phyloP scores from a whole-genome alignment of 2,888 invertebrate species.

The Cylloceria caligata region DNA sequence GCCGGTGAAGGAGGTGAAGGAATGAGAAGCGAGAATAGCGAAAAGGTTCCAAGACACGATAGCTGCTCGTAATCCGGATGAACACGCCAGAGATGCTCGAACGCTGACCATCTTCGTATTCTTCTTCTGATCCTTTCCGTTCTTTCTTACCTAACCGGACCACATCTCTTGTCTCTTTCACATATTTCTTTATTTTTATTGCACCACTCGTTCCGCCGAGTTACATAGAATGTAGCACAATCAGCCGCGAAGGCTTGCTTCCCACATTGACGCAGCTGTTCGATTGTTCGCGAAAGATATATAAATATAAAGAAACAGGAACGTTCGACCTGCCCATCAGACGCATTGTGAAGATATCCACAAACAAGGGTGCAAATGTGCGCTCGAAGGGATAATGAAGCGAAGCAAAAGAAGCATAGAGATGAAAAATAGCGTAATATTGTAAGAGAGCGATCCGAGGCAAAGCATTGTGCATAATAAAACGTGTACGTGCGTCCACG shows the following conservation, averaged over 20 bases:
- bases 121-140: slow-evolving; percentile 16
- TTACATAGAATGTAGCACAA: slow-evolving; percentile 33
- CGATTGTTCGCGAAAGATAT: neutral
- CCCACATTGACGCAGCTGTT: neutral
- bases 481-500: slow-evolving; percentile 72
- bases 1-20: slow-evolving; percentile 12
- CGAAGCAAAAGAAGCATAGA: slow-evolving; percentile 23
- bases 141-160: slow-evolving; percentile 1
- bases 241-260: slow-evolving; percentile 16
- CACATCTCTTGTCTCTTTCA: slow-evolving; percentile 15
- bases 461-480: slow-evolving; percentile 80
- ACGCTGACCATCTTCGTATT: slow-evolving; percentile 46
- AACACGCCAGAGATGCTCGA: slow-evolving; percentile 45
- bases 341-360: slow-evolving; percentile 19
- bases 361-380: slow-evolving; percentile 27
- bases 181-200: slow-evolving; percentile 40
- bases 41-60: slow-evolving; percentile 37
- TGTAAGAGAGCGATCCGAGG: slow-evolving; percentile 70
- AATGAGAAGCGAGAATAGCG: neutral
- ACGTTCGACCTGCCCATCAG: slow-evolving; percentile 52
- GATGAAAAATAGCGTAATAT: slow-evolving; percentile 51
- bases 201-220: slow-evolving; percentile 20
- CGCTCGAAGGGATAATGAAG: slow-evolving; percentile 10
- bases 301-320: slow-evolving; percentile 22
- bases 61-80: slow-evolving; percentile 52